These are phyloP conservation scores for Diadromus collaris DNA, from an alignment of 2,888 invertebrate species.

Conservation along the genomic window DNA sequence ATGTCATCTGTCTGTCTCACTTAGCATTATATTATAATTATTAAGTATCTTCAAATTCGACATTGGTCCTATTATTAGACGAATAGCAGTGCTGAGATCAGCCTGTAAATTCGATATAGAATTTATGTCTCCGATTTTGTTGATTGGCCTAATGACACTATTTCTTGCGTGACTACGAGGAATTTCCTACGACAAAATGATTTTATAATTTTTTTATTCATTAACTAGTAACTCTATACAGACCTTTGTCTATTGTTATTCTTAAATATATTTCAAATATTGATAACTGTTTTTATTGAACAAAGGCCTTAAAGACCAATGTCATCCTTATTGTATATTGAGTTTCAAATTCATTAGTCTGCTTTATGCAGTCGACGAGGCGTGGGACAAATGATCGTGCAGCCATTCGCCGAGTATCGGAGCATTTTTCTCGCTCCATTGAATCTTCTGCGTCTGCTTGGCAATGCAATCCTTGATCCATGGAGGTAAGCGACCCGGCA, in stretches of 20 bases:
- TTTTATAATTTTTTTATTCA: not conserved
- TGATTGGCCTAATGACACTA: too few species aligned
- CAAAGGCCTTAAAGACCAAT: too few species aligned
- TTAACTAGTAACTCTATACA: not conserved
- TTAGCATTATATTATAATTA: too few species aligned
- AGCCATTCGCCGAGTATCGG: conserved; percentile 58
- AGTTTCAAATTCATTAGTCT: not conserved
- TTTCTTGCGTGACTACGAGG: too few species aligned
- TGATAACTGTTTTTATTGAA: not conserved
- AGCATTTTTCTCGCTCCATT: conserved; percentile 55
- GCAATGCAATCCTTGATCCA: conserved; percentile 26
- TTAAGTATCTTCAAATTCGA: too few species aligned
- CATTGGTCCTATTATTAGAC: too few species aligned
- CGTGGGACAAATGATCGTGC: conserved; percentile 38
- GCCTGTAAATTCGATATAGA: too few species aligned
- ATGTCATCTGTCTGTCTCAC: not conserved
- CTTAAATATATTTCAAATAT: not conserved
- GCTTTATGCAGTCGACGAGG: not conserved
- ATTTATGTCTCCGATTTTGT: too few species aligned
- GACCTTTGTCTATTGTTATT: not conserved
- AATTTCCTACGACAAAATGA: not conserved
- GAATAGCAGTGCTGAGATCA: too few species aligned
- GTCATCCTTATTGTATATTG: not conserved
- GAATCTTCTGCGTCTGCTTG: conserved; percentile 45
- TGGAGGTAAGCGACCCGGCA: conserved; percentile 19